phyloP scores from a whole-genome alignment of 2,888 invertebrate species.

The Crematogaster levior region DNA sequence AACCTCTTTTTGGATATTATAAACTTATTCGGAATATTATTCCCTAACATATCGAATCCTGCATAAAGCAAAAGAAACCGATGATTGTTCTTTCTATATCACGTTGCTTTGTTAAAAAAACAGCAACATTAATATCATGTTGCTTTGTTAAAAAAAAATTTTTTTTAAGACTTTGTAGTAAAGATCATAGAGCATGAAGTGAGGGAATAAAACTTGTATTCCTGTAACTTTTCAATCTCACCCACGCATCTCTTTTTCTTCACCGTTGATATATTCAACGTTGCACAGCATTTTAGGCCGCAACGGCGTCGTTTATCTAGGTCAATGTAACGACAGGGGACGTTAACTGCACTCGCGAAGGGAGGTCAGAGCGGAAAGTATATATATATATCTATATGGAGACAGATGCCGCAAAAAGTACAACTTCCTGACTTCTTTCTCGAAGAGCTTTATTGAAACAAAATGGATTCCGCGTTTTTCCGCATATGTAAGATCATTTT shows the following conservation, averaged over 20 bases:
- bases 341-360: conserved; percentile 7
- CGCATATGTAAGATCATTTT: neutral
- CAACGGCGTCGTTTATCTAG: conserved; percentile 55
- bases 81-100: neutral
- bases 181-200: no score
- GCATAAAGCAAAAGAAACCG: neutral
- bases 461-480: neutral
- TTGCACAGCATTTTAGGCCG: conserved; percentile 28
- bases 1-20: neutral
- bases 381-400: neutral
- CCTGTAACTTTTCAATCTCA: neutral
- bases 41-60: neutral
- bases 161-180: neutral
- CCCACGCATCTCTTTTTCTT: neutral
- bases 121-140: no score
- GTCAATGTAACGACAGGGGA: conserved; percentile 64
- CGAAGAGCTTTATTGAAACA: conserved; percentile 10
- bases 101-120: neutral
- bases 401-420: conserved; percentile 1
- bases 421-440: conserved; percentile 5
- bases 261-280: neutral
- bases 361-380: conserved; percentile 20
- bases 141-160: no score
- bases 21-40: neutral
- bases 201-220: neutral